Conservation (phyloP, 2,113 vertebrate species). For the Barbus barbus region DNA sequence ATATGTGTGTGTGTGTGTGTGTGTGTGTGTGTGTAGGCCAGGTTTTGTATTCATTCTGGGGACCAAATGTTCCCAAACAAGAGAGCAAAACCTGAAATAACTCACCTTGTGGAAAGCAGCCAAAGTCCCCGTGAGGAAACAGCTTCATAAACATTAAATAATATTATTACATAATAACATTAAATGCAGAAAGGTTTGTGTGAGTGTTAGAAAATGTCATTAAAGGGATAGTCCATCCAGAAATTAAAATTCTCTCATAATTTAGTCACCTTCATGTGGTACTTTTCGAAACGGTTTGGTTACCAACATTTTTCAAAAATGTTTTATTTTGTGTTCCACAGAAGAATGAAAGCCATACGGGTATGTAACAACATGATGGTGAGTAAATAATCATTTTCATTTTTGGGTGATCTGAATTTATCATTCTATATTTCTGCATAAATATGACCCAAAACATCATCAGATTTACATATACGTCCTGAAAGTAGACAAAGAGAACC, state of each 20-base stretch:
- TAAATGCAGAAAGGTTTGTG: not conserved
- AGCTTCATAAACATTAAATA: not conserved
- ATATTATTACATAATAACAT: no score
- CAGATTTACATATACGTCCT: no score
- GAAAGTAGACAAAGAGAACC: no score
- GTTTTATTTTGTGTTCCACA: no score
- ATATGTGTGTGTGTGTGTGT: not conserved
- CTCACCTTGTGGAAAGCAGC: not conserved
- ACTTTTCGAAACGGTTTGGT: no score
- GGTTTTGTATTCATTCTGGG: not conserved
- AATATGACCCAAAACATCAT: no score
- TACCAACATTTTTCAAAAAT: no score
- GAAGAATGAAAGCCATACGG: no score
- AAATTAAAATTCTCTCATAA: not conserved
- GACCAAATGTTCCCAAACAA: constrained; percentile 9
- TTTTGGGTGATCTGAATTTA: no score
- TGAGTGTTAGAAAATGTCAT: not conserved
- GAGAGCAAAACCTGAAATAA: not conserved
- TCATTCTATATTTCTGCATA: no score
- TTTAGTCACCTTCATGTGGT: not conserved
- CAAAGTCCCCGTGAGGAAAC: not conserved
- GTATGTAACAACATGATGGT: no score
- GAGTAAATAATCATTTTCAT: no score
- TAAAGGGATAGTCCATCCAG: not conserved
- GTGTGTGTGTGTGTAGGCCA: not conserved